phyloP scores from a whole-genome alignment of 2,888 invertebrate genomes.

The Nycteola revayana region DNA sequence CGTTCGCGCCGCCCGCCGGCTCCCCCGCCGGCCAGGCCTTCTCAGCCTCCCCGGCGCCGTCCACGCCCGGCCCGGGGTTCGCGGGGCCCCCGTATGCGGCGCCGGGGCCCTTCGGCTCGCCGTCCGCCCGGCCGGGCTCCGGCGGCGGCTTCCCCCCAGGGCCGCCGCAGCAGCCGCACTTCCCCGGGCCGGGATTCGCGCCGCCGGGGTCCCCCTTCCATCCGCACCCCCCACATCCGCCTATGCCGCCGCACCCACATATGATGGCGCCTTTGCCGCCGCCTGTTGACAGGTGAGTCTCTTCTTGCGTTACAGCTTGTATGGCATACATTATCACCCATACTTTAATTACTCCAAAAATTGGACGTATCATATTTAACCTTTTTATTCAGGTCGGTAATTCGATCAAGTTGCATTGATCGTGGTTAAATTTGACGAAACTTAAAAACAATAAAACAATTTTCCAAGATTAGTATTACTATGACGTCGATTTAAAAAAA shows the following conservation, averaged over 20 bases:
- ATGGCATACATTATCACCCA: too few species aligned
- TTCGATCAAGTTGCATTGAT: too few species aligned
- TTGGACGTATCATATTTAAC: too few species aligned
- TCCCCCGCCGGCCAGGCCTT: conserved; percentile 87
- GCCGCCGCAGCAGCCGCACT: conserved; percentile 84
- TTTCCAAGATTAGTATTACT: too few species aligned
- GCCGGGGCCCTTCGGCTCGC: conserved; percentile 84
- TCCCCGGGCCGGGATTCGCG: conserved; percentile 87
- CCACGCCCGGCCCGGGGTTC: conserved; percentile 89
- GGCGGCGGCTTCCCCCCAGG: conserved; percentile 93
- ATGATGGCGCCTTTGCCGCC: conserved; percentile 85
- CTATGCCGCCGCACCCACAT: conserved; percentile 87
- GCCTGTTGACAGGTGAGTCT: conserved; percentile 89
- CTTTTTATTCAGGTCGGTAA: too few species aligned
- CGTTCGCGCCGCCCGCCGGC: conserved; percentile 89
- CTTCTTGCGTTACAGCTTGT: too few species aligned
- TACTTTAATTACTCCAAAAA: too few species aligned
- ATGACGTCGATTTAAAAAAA: too few species aligned
- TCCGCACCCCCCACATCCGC: conserved; percentile 92
- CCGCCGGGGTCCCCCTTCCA: conserved; percentile 91
- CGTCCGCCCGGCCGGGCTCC: conserved; percentile 87
- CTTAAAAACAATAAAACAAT: too few species aligned
- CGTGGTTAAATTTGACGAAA: too few species aligned
- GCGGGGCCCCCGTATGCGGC: conserved; percentile 85
- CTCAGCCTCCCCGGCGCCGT: conserved; percentile 86